Base-by-base conservation (phyloP, 1,140 invertebrate genomes). In the Phortica variegata region DNA sequence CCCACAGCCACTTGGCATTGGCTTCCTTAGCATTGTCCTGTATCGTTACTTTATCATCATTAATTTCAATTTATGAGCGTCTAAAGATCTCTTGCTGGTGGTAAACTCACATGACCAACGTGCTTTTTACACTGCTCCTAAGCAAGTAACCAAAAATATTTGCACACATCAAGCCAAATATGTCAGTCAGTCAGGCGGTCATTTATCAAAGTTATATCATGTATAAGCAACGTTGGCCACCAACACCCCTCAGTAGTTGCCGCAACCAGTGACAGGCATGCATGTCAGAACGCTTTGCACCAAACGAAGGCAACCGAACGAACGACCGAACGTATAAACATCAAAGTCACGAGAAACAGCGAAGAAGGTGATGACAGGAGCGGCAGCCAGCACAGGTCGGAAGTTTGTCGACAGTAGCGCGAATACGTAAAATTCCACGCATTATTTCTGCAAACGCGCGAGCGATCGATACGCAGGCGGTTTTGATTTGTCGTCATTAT, bases 61-160 rank as follows among this genome's bases (percentile, higher is more conserved):
- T 68, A 68, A 60, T 68, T 61, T 63, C 60, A 65, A 68, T 68
- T 68, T 26, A 26, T 55, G 26, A 29, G 6, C 6, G 26, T 12
- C 26, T 7, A 29, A 40, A 20, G 36, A 33, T 34, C n/a, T n/a
- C 56, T 62, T 51, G 50, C 50, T 33, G 59, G 61, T 56, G 61
- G 61, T 65, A 61, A n/a, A n/a, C n/a, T n/a, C n/a, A n/a, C n/a
- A n/a, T n/a, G n/a, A n/a, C n/a, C n/a, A n/a, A n/a, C n/a, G n/a
- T n/a, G n/a, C n/a, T n/a, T 60, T 60, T 29, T 47, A 34, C 16
- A n/a, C 16, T 21, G 20, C 13, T 12, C 23, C 23, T 26, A 6
- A 26, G 10, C n/a, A n/a, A n/a, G n/a, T n/a, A 26, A 26, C 23
- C 23, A 26, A 10, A 26, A 26, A 26, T 26, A 26, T 36, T 20